phyloP scores from a whole-genome alignment of 2,113 vertebrate species.

The Bostrychus sinensis region DNA sequence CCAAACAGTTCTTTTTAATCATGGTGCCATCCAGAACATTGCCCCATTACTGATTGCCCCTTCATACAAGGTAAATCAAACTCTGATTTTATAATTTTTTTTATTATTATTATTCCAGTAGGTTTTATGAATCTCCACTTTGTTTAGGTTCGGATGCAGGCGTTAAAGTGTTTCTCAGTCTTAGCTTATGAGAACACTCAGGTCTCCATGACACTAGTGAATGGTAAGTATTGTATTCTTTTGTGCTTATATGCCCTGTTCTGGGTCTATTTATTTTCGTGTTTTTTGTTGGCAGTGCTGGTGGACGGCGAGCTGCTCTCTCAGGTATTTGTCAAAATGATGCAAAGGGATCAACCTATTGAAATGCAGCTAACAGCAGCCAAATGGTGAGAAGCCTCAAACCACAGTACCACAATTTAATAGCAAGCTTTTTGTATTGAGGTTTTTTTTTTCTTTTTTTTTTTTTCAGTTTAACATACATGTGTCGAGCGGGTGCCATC shows the following conservation, averaged over 20 bases:
- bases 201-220: slow-evolving; percentile 95
- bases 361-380: slow-evolving; percentile 99
- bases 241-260: neutral
- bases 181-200: slow-evolving; percentile 97
- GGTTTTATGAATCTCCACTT: neutral
- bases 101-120: neutral
- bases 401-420: neutral
- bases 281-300: slow-evolving; percentile 83
- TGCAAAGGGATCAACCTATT: slow-evolving; percentile 97
- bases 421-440: neutral
- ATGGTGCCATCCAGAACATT: slow-evolving; percentile 95
- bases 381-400: slow-evolving; percentile 88
- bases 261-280: neutral
- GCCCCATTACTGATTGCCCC: slow-evolving; percentile 91
- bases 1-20: slow-evolving; percentile 96
- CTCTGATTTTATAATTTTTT: neutral
- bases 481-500: slow-evolving; percentile 98
- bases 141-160: slow-evolving; percentile 94
- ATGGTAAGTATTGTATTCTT: slow-evolving; percentile 84
- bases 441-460: neutral
- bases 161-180: slow-evolving; percentile 97
- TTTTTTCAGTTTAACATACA: slow-evolving; percentile 91
- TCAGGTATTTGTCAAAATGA: slow-evolving; percentile 98
- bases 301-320: slow-evolving; percentile 94
- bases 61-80: slow-evolving; percentile 89